These are phyloP conservation scores for Otocyon megalotis DNA, from an alignment of 2,113 vertebrate genomes.

Conservation along the genomic window DNA sequence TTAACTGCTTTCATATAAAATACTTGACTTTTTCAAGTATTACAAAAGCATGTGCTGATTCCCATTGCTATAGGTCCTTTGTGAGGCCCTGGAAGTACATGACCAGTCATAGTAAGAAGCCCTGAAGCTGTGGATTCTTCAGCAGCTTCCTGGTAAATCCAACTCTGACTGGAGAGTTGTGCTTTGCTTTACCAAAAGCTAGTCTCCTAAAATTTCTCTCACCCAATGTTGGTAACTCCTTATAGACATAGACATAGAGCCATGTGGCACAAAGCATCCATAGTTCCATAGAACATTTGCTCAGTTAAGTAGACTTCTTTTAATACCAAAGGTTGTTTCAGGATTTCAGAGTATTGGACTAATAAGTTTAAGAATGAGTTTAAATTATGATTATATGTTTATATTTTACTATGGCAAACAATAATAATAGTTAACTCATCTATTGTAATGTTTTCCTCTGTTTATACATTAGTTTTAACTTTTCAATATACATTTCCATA, in stretches of 20 bases:
- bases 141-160: neutral
- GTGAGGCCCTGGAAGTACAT: neutral
- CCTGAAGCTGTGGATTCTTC: neutral
- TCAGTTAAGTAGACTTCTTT: neutral
- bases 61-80: neutral
- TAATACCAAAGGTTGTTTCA: neutral
- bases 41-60: neutral
- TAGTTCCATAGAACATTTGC: neutral
- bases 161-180: neutral
- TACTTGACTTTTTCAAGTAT: neutral
- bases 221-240: neutral
- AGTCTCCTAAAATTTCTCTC: neutral
- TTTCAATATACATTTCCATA: constrained; percentile 52
- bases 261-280: neutral
- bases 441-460: neutral
- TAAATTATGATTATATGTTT: neutral
- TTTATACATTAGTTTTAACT: constrained; percentile 39
- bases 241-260: neutral
- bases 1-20: neutral
- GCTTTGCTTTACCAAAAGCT: neutral
- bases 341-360: neutral
- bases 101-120: neutral
- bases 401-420: neutral
- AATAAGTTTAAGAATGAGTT: neutral
- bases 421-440: neutral